Base-by-base conservation (phyloP, 2,113 vertebrate genomes). In the Cephalopholis sonnerati region DNA sequence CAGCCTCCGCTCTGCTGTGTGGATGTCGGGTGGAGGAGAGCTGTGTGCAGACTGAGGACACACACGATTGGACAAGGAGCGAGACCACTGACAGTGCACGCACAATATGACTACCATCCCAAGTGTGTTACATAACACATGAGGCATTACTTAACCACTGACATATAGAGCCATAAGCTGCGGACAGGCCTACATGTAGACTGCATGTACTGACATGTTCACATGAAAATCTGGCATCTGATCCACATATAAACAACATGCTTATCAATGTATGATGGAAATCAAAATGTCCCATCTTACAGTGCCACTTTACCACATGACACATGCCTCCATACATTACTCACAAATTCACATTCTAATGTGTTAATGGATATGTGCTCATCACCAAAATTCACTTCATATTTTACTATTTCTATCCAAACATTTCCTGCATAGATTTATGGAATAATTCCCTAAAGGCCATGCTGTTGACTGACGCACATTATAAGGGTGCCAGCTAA, bases 61-160 rank as follows among this genome's bases (percentile, higher is more conserved):
- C 83, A 82, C 77, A 13, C 66, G 81, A 91, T 83, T 79, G 87
- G 89, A 85, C 77, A 58, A 83, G 48, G 68, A 55, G 25, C 66
- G 68, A 53, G 74, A 89, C 50, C 82, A 81, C 54, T 88, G 85
- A 91, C 89, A 13, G 77, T 27, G 61, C 89, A 77, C 78, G 80
- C 69, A 63, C 89, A 86, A 55, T 61, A 89, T 82, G 87, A 90
- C 89, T 25, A 54, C 73, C 90, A 71, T 84, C 87, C 72, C 79
- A 51, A 81, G 87, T 78, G 89, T 71, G 91, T 96, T 96, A 95
- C 93, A 93, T 95, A 96, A 96, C 81, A 39, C 66, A 65, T 1
- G 62, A 75, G 51, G 59, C 80, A 32, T 91, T 79, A 88, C 82
- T 93, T 89, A 91, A 91, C 83, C 87, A 57, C 29, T 17, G 66